Evolutionary conservation across 2,888 invertebrate species (phyloP).

Genomic region (Eurois occulta): DNA sequence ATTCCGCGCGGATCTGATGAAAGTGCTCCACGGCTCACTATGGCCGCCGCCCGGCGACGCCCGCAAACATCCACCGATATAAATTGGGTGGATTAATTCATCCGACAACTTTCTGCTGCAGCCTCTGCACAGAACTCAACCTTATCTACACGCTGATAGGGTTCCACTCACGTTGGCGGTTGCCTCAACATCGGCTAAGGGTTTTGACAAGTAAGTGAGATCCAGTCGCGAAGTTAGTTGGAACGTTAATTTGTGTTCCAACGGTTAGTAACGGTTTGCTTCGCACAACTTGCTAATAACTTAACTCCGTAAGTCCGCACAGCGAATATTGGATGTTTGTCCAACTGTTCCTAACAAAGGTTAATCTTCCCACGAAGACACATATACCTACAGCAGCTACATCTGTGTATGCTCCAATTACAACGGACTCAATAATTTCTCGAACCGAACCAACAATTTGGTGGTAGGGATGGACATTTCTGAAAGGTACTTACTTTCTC

Average conservation of each 20-base stretch:
- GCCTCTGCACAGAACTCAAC: neutral
- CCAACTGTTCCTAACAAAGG: conserved; percentile 11
- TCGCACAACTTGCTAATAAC: conserved; percentile 43
- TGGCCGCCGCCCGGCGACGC: conserved; percentile 14
- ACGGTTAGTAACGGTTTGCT: conserved; percentile 40
- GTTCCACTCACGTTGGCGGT: conserved; percentile 14
- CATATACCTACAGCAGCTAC: no score
- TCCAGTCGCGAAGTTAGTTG: conserved; percentile 54
- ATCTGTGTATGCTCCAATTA: neutral
- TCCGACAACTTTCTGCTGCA: conserved; percentile 32
- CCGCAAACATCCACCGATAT: conserved; percentile 60
- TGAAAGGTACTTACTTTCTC: neutral
- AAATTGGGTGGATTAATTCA: conserved; percentile 66
- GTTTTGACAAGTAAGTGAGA: conserved; percentile 50
- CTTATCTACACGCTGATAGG: neutral
- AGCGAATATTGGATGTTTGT: conserved; percentile 29
- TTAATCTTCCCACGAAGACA: neutral
- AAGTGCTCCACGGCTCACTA: neutral
- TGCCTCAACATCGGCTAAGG: conserved; percentile 31
- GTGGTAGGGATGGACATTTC: neutral
- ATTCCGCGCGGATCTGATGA: conserved; percentile 39
- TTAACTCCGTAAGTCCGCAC: conserved; percentile 23
- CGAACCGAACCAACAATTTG: neutral
- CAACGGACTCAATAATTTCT: neutral
- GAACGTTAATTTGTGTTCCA: conserved; percentile 59